phyloP scores from a whole-genome alignment of 2,113 vertebrate species.

The Alouatta palliata region DNA sequence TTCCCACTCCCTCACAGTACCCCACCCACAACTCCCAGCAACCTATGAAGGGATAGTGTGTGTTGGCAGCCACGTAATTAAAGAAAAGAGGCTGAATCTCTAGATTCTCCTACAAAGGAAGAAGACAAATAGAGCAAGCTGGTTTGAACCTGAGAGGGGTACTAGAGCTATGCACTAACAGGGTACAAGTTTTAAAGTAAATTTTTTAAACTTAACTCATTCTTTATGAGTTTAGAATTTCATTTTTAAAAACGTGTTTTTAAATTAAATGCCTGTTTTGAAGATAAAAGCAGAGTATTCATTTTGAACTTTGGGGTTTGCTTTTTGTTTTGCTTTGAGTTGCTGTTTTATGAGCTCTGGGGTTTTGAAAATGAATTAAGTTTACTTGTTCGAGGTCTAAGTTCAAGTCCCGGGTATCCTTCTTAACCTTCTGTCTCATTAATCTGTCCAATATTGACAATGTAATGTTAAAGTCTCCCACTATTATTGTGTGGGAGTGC shows the following conservation, averaged over 20 bases:
- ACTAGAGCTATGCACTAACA: neutral
- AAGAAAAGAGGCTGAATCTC: neutral
- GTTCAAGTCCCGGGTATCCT: too few species aligned
- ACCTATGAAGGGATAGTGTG: neutral
- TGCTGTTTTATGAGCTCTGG: neutral
- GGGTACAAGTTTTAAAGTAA: neutral
- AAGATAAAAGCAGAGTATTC: conserved; percentile 10
- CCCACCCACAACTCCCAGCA: neutral
- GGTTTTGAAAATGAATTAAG: neutral
- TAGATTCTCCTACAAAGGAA: neutral
- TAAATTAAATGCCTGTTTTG: neutral
- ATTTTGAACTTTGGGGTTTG: neutral
- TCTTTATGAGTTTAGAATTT: neutral
- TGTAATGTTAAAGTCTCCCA: too few species aligned
- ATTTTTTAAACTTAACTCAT: neutral
- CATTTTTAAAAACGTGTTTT: neutral
- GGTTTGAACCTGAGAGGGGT: neutral
- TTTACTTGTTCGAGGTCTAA: too few species aligned
- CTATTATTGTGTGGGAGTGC: too few species aligned
- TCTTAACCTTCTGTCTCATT: too few species aligned
- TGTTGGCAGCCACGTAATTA: neutral
- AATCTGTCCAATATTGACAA: too few species aligned
- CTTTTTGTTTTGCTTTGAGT: neutral
- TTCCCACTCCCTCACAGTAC: neutral
- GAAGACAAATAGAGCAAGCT: neutral